Evolutionary conservation across 2,888 invertebrate species (phyloP).

Genomic region (Papilio demoleus): DNA sequence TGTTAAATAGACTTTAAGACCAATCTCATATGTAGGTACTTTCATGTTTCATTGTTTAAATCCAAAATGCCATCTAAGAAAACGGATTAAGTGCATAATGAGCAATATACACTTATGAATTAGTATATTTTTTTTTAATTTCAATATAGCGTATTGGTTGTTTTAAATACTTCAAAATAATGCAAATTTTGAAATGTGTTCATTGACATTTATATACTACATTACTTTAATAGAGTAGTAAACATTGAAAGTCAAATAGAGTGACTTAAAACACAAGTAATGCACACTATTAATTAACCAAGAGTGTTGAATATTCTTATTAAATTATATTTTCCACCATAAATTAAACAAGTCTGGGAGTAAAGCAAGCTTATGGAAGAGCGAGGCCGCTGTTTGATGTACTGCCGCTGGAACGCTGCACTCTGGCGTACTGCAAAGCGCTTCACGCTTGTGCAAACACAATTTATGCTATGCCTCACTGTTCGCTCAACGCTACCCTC

Average conservation of each 20-base stretch:
- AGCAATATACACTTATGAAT: too few species aligned
- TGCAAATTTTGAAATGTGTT: too few species aligned
- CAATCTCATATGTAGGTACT: background rate
- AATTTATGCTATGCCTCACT: constrained; percentile 39
- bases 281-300: constrained; percentile 9
- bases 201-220: too few species aligned
- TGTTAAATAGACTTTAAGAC: constrained; percentile 3
- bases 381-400: constrained; percentile 38
- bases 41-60: background rate
- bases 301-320: constrained; percentile 29
- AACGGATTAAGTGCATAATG: too few species aligned
- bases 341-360: constrained; percentile 33
- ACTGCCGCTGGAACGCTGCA: constrained; percentile 33
- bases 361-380: constrained; percentile 34
- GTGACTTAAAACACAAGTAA: background rate
- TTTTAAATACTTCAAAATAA: too few species aligned
- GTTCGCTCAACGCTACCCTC: constrained; percentile 29
- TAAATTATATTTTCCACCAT: constrained; percentile 34
- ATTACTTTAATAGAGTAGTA: too few species aligned
- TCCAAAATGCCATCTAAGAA: background rate
- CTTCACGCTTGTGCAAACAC: constrained; percentile 40
- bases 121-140: too few species aligned
- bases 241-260: background rate
- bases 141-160: too few species aligned
- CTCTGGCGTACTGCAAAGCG: constrained; percentile 34